phyloP scores from a whole-genome alignment of 2,888 invertebrate species.

The Eupithecia vulgata region DNA sequence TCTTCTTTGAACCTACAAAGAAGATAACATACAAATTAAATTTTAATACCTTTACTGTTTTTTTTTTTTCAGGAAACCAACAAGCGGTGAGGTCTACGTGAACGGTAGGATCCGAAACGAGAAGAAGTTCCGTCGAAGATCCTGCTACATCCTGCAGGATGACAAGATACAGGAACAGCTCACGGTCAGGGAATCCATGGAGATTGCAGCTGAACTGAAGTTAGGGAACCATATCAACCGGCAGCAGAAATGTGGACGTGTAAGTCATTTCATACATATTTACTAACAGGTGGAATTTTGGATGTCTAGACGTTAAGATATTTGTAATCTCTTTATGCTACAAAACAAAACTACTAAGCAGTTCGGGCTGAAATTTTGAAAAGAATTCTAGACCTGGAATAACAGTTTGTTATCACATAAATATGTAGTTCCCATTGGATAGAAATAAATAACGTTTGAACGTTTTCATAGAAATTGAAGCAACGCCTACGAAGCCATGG shows the following conservation, averaged over 20 bases:
- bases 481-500: no score
- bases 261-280: slow-evolving; percentile 60
- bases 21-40: no score
- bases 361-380: background rate
- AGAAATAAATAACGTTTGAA: no score
- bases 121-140: slow-evolving; percentile 87
- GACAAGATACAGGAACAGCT: slow-evolving; percentile 92
- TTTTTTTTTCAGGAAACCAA: slow-evolving; percentile 66
- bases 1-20: no score
- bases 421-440: no score
- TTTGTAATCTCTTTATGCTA: background rate
- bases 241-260: slow-evolving; percentile 87
- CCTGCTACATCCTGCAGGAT: slow-evolving; percentile 96
- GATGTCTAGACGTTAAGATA: background rate
- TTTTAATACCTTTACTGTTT: background rate
- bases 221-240: slow-evolving; percentile 86
- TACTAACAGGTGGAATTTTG: background rate
- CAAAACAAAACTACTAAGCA: background rate
- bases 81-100: slow-evolving; percentile 88
- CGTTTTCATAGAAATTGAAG: no score
- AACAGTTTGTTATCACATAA: background rate
- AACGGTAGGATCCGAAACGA: slow-evolving; percentile 88
- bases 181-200: slow-evolving; percentile 93
- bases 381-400: background rate
- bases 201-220: slow-evolving; percentile 94